Percentiles rank a stretch among this genome's conserved stretches.
These are phyloP conservation scores for Callyntrura sp. DNA, from an alignment of 2,888 invertebrate species.

Conservation along the genomic window DNA sequence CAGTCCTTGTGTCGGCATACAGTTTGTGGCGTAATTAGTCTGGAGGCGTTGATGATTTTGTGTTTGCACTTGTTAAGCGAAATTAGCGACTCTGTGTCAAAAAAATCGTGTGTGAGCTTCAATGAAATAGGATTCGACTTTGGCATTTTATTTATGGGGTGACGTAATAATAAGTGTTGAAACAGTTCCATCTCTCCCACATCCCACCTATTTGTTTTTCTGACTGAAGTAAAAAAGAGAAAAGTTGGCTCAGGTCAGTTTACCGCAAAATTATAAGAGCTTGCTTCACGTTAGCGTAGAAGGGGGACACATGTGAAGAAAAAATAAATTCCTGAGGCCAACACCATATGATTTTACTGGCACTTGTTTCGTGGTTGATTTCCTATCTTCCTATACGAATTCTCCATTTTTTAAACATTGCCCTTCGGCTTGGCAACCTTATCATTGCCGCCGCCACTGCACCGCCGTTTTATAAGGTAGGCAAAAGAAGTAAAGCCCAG, in stretches of 20 bases:
- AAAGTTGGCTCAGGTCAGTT: slow-evolving; percentile 80
- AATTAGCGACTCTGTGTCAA: background rate
- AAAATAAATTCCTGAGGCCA: slow-evolving; percentile 76
- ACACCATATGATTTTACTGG: slow-evolving; percentile 80
- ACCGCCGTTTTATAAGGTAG: slow-evolving; percentile 74
- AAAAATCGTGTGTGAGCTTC: slow-evolving; percentile 55
- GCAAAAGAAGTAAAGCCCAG: slow-evolving; percentile 64
- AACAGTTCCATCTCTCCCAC: slow-evolving; percentile 70
- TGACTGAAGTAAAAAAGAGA: slow-evolving; percentile 2
- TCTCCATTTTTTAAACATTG: slow-evolving; percentile 78
- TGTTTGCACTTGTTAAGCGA: no score
- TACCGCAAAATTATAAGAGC: slow-evolving; percentile 76
- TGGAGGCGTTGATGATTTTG: no score
- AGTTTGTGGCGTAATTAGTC: no score
- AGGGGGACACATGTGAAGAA: slow-evolving; percentile 75
- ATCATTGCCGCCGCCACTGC: slow-evolving; percentile 58
- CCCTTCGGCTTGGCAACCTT: slow-evolving; percentile 80
- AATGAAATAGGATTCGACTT: slow-evolving; percentile 71
- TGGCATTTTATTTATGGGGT: slow-evolving; percentile 68
- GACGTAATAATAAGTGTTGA: slow-evolving; percentile 79
- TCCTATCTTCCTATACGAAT: slow-evolving; percentile 75
- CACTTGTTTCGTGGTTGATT: slow-evolving; percentile 80
- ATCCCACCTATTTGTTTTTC: background rate
- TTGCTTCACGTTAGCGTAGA: slow-evolving; percentile 67
- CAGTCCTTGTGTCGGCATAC: no score